Percentiles rank a stretch among this genome's conserved stretches.
phyloP scores from a whole-genome alignment of 2,113 vertebrate genomes.

The Nycticorax nycticorax region DNA sequence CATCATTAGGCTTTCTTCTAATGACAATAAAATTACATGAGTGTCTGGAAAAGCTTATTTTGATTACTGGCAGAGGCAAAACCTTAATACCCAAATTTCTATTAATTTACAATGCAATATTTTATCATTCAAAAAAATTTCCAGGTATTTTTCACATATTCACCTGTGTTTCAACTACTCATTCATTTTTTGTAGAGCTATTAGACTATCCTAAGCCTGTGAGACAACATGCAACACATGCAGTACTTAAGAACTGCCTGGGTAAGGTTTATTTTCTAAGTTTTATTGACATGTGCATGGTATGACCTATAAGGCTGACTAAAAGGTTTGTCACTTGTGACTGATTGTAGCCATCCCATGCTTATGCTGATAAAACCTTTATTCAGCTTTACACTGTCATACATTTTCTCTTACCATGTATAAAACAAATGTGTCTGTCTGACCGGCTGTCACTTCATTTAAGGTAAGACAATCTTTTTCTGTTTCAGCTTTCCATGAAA shows the following conservation, averaged over 20 bases:
- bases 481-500: neutral
- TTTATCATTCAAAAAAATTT: neutral
- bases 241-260: neutral
- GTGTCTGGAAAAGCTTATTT: neutral
- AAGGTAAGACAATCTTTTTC: neutral
- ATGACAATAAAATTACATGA: neutral
- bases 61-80: neutral
- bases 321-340: neutral
- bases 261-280: neutral
- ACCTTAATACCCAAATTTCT: neutral
- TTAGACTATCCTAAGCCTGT: neutral
- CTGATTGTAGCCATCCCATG: neutral
- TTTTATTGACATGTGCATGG: neutral
- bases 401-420: neutral
- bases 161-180: neutral
- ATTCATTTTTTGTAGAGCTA: neutral
- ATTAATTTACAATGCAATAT: neutral
- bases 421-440: neutral
- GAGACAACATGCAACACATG: neutral
- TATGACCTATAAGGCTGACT: neutral
- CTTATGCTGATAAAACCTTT: slow-evolving; percentile 3
- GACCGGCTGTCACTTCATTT: neutral
- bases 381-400: neutral
- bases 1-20: neutral
- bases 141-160: neutral